These are phyloP conservation scores for Xylocampa areola DNA, from an alignment of 2,888 invertebrate genomes.

Conservation along the genomic window DNA sequence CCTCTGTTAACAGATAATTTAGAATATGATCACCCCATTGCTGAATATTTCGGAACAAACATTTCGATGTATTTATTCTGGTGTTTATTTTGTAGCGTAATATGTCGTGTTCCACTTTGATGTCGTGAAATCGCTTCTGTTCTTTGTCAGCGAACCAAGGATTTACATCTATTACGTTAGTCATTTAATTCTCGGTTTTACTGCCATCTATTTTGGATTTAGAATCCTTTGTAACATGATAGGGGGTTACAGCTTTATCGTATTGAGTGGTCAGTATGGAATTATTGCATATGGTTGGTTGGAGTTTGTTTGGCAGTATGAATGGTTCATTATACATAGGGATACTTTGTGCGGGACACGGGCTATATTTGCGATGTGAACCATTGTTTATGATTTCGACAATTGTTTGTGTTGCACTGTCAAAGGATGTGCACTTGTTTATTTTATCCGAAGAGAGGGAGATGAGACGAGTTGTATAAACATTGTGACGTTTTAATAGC, in stretches of 20 bases:
- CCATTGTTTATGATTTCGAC: constrained; percentile 89
- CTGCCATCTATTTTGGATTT: constrained; percentile 82
- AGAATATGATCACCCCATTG: constrained; percentile 86
- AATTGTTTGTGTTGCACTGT: constrained; percentile 88
- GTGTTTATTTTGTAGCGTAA: constrained; percentile 89
- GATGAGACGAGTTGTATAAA: constrained; percentile 72
- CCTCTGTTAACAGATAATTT: constrained; percentile 86
- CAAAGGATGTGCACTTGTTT: constrained; percentile 89
- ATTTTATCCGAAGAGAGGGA: constrained; percentile 72
- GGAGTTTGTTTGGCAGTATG: constrained; percentile 89
- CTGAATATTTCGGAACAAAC: constrained; percentile 87
- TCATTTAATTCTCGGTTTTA: constrained; percentile 86
- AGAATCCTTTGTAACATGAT: constrained; percentile 82
- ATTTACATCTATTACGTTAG: constrained; percentile 83
- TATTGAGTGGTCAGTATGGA: constrained; percentile 74
- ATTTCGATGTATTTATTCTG: constrained; percentile 88
- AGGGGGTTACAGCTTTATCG: constrained; percentile 75
- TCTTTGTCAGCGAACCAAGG: constrained; percentile 86
- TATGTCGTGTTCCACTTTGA: constrained; percentile 90
- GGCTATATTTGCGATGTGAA: constrained; percentile 88
- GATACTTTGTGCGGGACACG: constrained; percentile 81
- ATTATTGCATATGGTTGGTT: constrained; percentile 90
- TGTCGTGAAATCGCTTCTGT: constrained; percentile 90
- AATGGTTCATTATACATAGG: constrained; percentile 89
- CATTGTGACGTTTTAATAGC: constrained; percentile 65